Percentiles rank a stretch among this genome's conserved stretches.
These are phyloP conservation scores for Naso thynnoides DNA, from an alignment of 2,797 vertebrate species.

Conservation along the genomic window DNA sequence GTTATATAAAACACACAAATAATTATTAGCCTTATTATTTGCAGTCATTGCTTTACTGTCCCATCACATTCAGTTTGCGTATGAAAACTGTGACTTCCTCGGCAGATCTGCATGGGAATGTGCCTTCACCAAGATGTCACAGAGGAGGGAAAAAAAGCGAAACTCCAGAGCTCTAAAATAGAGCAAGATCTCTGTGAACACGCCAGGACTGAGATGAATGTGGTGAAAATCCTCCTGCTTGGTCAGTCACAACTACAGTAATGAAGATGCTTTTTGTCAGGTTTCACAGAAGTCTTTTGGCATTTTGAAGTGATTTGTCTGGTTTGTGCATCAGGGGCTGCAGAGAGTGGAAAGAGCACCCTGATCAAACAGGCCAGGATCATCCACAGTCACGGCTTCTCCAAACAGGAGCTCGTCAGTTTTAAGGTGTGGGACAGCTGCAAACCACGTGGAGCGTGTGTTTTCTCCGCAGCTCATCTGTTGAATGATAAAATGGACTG, in stretches of 20 bases:
- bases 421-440: slow-evolving; percentile 79
- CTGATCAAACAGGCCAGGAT: slow-evolving; percentile 87
- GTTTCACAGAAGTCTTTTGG: neutral
- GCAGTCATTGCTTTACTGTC: neutral
- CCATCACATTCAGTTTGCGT: neutral
- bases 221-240: slow-evolving; percentile 83
- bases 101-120: slow-evolving; percentile 75
- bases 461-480: neutral
- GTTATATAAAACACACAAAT: no score
- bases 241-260: slow-evolving; percentile 61
- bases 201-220: slow-evolving; percentile 72
- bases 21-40: neutral
- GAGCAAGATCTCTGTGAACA: slow-evolving; percentile 78
- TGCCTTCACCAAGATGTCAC: slow-evolving; percentile 70
- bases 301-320: neutral
- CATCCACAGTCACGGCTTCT: slow-evolving; percentile 84
- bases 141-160: slow-evolving; percentile 79
- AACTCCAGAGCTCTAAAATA: slow-evolving; percentile 74
- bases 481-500: neutral
- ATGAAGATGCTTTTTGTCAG: neutral
- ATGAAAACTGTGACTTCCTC: neutral
- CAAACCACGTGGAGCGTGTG: neutral
- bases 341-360: slow-evolving; percentile 87
- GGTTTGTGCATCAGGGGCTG: slow-evolving; percentile 69
- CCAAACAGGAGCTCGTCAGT: slow-evolving; percentile 78